Base-by-base conservation (phyloP, 2,888 invertebrate genomes). In the Drosophila formosana region DNA sequence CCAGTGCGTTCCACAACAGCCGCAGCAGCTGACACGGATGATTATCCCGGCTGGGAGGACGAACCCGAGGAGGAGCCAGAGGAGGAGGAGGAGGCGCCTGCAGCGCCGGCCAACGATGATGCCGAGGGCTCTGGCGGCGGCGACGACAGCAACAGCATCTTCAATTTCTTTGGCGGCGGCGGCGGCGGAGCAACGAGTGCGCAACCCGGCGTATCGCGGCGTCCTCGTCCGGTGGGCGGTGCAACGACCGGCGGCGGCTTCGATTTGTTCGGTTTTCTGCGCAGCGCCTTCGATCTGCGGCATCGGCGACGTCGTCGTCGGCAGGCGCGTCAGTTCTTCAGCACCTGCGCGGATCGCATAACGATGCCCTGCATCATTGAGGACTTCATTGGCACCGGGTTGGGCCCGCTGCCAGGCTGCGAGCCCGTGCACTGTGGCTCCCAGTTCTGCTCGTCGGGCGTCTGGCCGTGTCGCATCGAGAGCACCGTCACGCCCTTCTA, bases 281-380 rank as follows among this genome's bases (percentile, higher is more conserved):
- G 92, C 28, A 90, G 84, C 58, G 88, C 92, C 9, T 89, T 91
- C 9, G 90, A 84, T 37, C 78, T 90, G 47, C 77, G 84, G 3
- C 66, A 85, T 32, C 71, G 79, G 6, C 76, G 60, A 0, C 77
- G 83, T 1, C 77, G 84, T 11, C 66, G 80, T 5, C 57, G 53
- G 0, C 72, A 62, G 34, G 57, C 60, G 1, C 74, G 91, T 2
- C 92, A 92, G 51, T 90, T 91, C 67, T 90, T 80, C 34, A 89
- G 91, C 58, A 89, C 80, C 0, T 97, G 97, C 89, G 93, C 92
- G 11, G 96, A 97, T 89, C 94, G 95, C 52, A 94, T 97, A 51
- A 95, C 96, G 0, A 95, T 97, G 92, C 96, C 97, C 0, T 97
- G 97, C 82, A 96, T 97, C 88, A 95, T 96, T 61, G 97, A 97